Percentiles rank a stretch among this genome's conserved stretches.
Conservation (phyloP, 2,113 vertebrate genomes). For the Strigops habroptila region DNA sequence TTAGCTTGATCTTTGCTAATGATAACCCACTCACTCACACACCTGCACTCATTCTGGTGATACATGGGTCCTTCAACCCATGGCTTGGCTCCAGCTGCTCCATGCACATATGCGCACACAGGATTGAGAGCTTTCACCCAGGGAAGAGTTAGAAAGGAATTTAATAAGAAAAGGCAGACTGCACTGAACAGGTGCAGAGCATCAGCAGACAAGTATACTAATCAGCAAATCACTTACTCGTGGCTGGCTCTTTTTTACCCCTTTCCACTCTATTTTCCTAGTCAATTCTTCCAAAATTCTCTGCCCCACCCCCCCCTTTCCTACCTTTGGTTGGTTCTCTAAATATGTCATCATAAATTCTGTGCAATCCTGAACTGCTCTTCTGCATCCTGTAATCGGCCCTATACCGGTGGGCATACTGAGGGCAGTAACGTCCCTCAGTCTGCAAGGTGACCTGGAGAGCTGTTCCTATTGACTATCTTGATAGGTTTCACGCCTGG, state of each 20-base stretch:
- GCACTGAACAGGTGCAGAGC: neutral
- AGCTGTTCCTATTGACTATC: neutral
- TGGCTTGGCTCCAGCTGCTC: neutral
- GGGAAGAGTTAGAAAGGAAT: neutral
- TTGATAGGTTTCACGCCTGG: neutral
- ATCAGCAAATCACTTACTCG: neutral
- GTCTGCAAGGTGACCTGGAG: neutral
- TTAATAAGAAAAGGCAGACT: neutral
- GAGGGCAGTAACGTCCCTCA: rapidly evolving
- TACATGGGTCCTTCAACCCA: neutral
- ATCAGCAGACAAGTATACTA: neutral
- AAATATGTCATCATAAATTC: neutral
- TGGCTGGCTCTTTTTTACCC: neutral
- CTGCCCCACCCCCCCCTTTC: neutral
- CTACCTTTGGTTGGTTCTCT: neutral
- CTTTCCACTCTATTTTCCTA: neutral
- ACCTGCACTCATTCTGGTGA: neutral
- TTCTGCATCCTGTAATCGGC: neutral
- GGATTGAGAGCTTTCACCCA: neutral
- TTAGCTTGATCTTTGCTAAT: neutral
- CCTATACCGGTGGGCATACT: too few species aligned
- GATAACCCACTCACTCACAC: neutral
- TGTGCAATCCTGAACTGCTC: neutral
- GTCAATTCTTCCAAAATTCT: neutral
- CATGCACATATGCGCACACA: neutral